Evolutionary conservation across 2,797 vertebrate species (phyloP).

Genomic region (Gymnothorax javanicus): DNA sequence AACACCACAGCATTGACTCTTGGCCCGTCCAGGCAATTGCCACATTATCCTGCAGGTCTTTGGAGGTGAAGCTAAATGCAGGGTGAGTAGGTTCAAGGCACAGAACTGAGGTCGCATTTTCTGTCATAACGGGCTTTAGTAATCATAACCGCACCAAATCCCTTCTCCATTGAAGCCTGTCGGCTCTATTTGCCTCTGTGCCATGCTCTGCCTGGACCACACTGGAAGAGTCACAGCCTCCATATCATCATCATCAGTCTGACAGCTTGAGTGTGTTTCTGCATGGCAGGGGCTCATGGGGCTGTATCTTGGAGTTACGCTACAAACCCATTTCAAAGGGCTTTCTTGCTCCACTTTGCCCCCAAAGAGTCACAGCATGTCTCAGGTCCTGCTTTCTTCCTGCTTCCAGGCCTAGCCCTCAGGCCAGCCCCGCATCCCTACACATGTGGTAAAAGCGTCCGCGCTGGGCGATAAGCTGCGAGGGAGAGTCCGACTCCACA

Average conservation of each 20-base stretch:
- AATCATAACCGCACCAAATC: neutral
- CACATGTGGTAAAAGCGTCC: conserved; percentile 80
- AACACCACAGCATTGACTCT: neutral
- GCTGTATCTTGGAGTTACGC: neutral
- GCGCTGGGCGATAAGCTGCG: conserved; percentile 68
- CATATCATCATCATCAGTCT: neutral
- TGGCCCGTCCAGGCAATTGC: neutral
- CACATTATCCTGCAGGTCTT: neutral
- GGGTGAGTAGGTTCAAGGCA: neutral
- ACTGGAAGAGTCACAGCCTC: neutral
- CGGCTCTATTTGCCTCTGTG: neutral
- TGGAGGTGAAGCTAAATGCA: neutral
- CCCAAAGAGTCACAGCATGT: neutral
- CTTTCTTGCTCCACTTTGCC: neutral
- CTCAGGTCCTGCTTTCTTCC: neutral
- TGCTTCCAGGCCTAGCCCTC: conserved; percentile 59
- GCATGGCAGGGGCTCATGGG: neutral
- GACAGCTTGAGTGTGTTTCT: neutral
- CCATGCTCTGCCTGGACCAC: neutral
- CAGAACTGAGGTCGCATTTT: neutral
- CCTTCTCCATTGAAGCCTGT: neutral
- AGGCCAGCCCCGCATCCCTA: conserved; percentile 73
- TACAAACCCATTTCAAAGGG: neutral
- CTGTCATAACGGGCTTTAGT: neutral
- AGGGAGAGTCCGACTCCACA: conserved; percentile 77